Conservation (phyloP, 2,888 invertebrate species). For the Globia sparganii region DNA sequence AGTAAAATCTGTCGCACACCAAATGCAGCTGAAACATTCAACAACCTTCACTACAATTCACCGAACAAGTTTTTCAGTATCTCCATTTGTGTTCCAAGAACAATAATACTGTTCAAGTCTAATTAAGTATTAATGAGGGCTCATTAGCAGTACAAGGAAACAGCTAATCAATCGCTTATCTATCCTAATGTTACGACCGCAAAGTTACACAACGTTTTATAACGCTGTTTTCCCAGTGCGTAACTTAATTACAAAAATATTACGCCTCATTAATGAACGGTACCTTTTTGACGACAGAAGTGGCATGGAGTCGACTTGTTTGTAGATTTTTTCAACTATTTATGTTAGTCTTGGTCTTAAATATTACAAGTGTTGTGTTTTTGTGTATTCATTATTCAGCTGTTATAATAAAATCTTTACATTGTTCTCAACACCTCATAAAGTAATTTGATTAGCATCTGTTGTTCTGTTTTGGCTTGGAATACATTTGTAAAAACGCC, state of each 20-base stretch:
- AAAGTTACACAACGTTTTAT: constrained; percentile 64
- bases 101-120: constrained; percentile 58
- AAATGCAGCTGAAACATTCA: constrained; percentile 26
- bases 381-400: constrained; percentile 5
- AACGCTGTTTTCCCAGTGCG: constrained; percentile 65
- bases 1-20: constrained; percentile 2
- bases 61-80: constrained; percentile 44
- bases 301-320: constrained; percentile 26
- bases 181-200: constrained; percentile 65
- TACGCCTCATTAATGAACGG: constrained; percentile 71
- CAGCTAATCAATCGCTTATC: constrained; percentile 67
- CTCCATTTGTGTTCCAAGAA: constrained; percentile 38
- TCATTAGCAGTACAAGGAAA: constrained; percentile 71
- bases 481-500: neutral
- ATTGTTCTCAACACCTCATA: constrained; percentile 34
- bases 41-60: constrained; percentile 12
- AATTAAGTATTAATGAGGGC: constrained; percentile 69
- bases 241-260: constrained; percentile 75
- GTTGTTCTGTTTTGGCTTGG: neutral
- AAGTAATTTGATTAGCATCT: constrained; percentile 37
- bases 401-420: constrained; percentile 15
- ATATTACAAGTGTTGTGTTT: neutral
- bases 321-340: neutral
- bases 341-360: neutral
- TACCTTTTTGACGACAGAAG: constrained; percentile 42